phyloP scores from a whole-genome alignment of 1,140 invertebrate genomes.

The Drosophila orosa region DNA sequence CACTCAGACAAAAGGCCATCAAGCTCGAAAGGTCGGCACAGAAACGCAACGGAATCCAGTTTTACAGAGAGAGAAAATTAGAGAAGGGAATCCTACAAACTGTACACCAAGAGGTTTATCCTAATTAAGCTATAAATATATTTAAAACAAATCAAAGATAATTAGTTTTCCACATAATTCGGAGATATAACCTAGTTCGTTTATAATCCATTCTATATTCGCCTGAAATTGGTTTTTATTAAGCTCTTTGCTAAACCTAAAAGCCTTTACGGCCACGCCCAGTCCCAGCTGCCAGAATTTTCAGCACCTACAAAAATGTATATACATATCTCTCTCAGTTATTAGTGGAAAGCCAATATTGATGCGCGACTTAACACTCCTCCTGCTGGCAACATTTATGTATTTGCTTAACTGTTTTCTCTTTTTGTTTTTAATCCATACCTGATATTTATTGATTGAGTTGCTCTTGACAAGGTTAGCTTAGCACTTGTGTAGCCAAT shows the following conservation, averaged over 20 bases:
- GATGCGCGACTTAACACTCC: neutral
- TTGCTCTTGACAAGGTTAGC: neutral
- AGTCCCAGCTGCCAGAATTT: neutral
- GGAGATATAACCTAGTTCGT: neutral
- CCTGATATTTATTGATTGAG: neutral
- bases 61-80: conserved; percentile 3
- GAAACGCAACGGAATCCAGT: conserved; percentile 61
- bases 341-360: conserved; percentile 8
- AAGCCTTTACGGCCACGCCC: conserved; percentile 8
- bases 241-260: neutral
- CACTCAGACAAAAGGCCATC: conserved; percentile 82
- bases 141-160: neutral
- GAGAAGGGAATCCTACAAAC: too few species aligned
- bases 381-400: neutral
- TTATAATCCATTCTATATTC: too few species aligned
- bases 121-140: neutral
- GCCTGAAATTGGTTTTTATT: neutral
- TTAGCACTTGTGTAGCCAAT: neutral
- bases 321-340: neutral
- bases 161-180: neutral
- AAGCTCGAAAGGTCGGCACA: conserved; percentile 58
- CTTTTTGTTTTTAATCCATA: neutral
- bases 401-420: neutral
- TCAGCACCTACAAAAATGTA: neutral
- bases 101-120: too few species aligned